phyloP scores from a whole-genome alignment of 1,140 invertebrate genomes.

The Drosophila pruinosa region DNA sequence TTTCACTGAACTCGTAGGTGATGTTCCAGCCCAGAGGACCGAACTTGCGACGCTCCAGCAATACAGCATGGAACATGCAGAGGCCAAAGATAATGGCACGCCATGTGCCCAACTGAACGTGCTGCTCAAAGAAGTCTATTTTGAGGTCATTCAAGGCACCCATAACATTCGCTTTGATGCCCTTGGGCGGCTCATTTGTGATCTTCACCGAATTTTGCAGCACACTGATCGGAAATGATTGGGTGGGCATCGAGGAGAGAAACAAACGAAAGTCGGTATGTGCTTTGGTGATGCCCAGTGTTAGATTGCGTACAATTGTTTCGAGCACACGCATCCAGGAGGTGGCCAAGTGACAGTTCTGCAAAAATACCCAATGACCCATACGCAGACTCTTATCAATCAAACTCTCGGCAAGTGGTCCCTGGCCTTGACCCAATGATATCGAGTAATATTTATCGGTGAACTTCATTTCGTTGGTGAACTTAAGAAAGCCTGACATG shows the following conservation, averaged over 20 bases:
- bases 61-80: slow-evolving; percentile 93
- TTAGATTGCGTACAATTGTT: slow-evolving; percentile 87
- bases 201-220: slow-evolving; percentile 96
- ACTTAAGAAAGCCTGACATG: slow-evolving; percentile 90
- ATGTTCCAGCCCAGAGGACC: slow-evolving; percentile 96
- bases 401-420: slow-evolving; percentile 91
- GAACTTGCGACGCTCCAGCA: slow-evolving; percentile 95
- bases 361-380: slow-evolving; percentile 94
- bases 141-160: slow-evolving; percentile 91
- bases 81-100: slow-evolving; percentile 90
- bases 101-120: slow-evolving; percentile 89
- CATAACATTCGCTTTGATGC: slow-evolving; percentile 91
- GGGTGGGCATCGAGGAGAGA: slow-evolving; percentile 93
- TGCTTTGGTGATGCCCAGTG: slow-evolving; percentile 85
- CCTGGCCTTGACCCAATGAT: slow-evolving; percentile 95
- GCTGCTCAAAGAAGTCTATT: slow-evolving; percentile 91
- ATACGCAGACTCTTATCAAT: slow-evolving; percentile 88
- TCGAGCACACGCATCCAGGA: slow-evolving; percentile 94
- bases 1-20: slow-evolving; percentile 94
- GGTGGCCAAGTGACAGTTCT: slow-evolving; percentile 95
- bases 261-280: slow-evolving; percentile 91
- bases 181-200: slow-evolving; percentile 96
- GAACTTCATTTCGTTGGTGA: slow-evolving; percentile 91
- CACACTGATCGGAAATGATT: slow-evolving; percentile 94
- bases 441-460: slow-evolving; percentile 91